Evolutionary conservation across 2,797 vertebrate species (phyloP).

Genomic region (Oryzias sinensis): DNA sequence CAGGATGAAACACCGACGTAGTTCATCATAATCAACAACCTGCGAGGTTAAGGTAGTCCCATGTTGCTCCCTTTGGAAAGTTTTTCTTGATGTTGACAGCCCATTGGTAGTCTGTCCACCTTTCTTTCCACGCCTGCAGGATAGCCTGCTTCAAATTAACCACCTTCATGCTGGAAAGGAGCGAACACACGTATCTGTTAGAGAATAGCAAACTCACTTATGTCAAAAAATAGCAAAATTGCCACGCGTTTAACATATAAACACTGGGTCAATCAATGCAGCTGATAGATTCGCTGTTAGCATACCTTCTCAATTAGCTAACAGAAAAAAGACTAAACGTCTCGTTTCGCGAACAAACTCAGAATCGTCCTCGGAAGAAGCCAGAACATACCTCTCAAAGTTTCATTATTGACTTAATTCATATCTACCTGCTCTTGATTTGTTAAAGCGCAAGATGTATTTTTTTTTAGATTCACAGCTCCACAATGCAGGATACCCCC

Average conservation of each 20-base stretch:
- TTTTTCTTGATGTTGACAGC: conserved; percentile 98
- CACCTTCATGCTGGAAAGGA: conserved; percentile 85
- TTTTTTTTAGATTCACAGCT: conserved; percentile 1
- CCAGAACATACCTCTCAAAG: rapidly evolving
- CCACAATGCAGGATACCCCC: conserved; percentile 18
- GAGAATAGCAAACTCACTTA: background rate
- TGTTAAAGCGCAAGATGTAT: conserved; percentile 10
- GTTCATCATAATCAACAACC: conserved; percentile 63
- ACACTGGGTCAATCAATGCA: background rate
- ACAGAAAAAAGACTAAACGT: background rate
- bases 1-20: background rate
- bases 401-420: rapidly evolving
- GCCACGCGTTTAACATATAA: background rate
- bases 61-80: conserved; percentile 93
- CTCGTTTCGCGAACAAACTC: background rate
- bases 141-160: conserved; percentile 97
- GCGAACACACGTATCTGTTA: background rate
- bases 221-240: no score
- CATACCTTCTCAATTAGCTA: no score
- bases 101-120: conserved; percentile 98
- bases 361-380: background rate
- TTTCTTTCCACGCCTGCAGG: conserved; percentile 97
- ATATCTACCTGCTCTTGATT: conserved; percentile 26
- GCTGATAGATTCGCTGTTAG: no score
- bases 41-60: conserved; percentile 96